Conservation (phyloP, 2,113 vertebrate species). For the Pachypanchax playfairii region DNA sequence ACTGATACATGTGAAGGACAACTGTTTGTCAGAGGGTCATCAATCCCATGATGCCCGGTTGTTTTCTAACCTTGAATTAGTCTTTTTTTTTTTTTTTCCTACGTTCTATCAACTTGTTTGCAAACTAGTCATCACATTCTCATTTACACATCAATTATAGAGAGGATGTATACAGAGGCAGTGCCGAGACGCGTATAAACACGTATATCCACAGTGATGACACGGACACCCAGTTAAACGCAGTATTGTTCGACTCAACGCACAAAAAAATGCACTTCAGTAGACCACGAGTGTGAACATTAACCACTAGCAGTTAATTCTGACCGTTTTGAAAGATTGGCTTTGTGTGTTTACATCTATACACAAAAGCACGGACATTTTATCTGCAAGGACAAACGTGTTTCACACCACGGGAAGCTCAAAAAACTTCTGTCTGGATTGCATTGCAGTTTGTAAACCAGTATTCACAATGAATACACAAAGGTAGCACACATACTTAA, state of each 20-base stretch:
- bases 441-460: neutral
- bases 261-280: neutral
- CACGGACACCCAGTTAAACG: slow-evolving; percentile 6
- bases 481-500: neutral
- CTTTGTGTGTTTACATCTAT: neutral
- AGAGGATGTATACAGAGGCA: slow-evolving; percentile 44
- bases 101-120: slow-evolving; percentile 57
- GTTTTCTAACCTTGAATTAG: slow-evolving; percentile 30
- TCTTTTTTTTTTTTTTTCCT: slow-evolving; percentile 55
- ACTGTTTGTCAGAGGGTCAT: slow-evolving; percentile 51
- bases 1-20: slow-evolving; percentile 38
- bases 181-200: slow-evolving; percentile 32
- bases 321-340: slow-evolving; percentile 8
- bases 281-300: neutral
- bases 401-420: slow-evolving; percentile 7
- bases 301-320: neutral
- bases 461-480: neutral
- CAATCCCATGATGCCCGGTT: slow-evolving; percentile 62
- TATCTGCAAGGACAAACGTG: slow-evolving; percentile 32
- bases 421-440: slow-evolving; percentile 7
- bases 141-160: slow-evolving; percentile 45
- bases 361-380: slow-evolving; percentile 10
- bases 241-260: slow-evolving; percentile 6
- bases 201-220: slow-evolving; percentile 28
- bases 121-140: slow-evolving; percentile 54